Percentiles rank a stretch among this genome's conserved stretches.
These are phyloP conservation scores for Elegia similella DNA, from an alignment of 2,888 invertebrate species.

Conservation along the genomic window DNA sequence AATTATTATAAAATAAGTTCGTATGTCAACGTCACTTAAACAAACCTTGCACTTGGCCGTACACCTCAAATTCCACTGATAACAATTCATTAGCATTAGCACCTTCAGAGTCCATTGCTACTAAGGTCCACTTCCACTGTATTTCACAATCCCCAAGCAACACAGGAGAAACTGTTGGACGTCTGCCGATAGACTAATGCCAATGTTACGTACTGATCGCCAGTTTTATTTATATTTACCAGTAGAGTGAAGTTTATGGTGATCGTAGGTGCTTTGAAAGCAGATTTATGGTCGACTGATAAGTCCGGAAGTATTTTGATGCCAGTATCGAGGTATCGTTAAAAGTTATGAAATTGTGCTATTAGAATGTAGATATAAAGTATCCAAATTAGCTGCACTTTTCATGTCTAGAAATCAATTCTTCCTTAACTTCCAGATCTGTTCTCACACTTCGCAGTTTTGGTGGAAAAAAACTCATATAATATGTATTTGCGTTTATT, in stretches of 20 bases:
- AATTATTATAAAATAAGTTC: no score
- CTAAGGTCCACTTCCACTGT: slow-evolving; percentile 20
- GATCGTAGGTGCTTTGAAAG: background rate
- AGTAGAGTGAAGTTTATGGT: slow-evolving; percentile 6
- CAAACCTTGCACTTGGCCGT: slow-evolving; percentile 93
- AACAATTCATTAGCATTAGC: slow-evolving; percentile 84
- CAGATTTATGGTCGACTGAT: slow-evolving; percentile 2
- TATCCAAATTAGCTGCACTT: no score
- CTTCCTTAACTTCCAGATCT: no score
- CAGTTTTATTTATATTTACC: slow-evolving; percentile 34
- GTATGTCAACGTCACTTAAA: background rate
- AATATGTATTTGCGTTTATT: no score
- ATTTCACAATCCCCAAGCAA: slow-evolving; percentile 13
- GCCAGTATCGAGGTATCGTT: no score
- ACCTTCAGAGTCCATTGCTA: slow-evolving; percentile 80
- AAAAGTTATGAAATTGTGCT: no score
- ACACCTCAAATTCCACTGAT: slow-evolving; percentile 95
- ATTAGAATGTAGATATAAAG: no score
- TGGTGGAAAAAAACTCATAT: no score
- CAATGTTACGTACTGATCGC: slow-evolving; percentile 45
- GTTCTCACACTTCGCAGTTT: no score
- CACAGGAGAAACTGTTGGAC: slow-evolving; percentile 18
- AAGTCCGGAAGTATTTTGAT: background rate
- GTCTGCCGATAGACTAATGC: slow-evolving; percentile 55
- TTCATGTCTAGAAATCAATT: no score